These are phyloP conservation scores for Formica selysi DNA, from an alignment of 1,140 invertebrate species.

Conservation along the genomic window DNA sequence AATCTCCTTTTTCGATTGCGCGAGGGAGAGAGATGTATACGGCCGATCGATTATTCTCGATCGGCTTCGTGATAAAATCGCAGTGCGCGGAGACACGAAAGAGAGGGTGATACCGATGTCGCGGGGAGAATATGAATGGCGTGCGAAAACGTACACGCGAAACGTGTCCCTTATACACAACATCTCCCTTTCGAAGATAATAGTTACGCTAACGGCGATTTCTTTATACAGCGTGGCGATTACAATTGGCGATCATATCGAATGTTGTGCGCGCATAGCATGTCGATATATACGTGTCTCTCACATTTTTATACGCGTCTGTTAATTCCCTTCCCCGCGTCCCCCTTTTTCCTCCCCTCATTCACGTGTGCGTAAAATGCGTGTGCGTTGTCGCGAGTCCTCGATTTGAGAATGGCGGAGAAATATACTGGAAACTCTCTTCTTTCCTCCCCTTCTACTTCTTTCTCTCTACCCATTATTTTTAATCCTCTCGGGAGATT, in stretches of 20 bases:
- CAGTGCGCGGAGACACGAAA: conserved; percentile 30
- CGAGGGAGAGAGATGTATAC: not conserved
- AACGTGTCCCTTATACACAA: conserved; percentile 20
- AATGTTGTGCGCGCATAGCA: conserved; percentile 54
- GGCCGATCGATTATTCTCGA: not conserved
- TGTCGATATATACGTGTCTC: conserved; percentile 47
- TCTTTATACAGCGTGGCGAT: conserved; percentile 42
- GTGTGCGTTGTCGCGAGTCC: conserved; percentile 50
- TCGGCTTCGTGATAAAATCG: not conserved
- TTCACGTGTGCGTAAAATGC: conserved; percentile 44
- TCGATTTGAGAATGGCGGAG: conserved; percentile 21
- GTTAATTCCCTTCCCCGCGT: not conserved
- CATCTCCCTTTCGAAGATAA: not conserved
- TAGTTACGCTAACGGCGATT: conserved; percentile 46
- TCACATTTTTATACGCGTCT: not conserved
- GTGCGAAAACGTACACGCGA: conserved; percentile 19
- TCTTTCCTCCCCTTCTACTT: not conserved
- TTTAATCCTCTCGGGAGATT: not conserved
- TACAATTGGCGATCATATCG: conserved; percentile 40
- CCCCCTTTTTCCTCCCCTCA: not conserved
- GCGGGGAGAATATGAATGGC: conserved; percentile 42
- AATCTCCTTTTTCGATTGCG: not conserved
- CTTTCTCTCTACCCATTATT: not conserved
- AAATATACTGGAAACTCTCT: not conserved
- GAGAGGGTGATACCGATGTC: conserved; percentile 31